Conservation (phyloP, 2,797 vertebrate species). For the Sebastes taczanowskii region DNA sequence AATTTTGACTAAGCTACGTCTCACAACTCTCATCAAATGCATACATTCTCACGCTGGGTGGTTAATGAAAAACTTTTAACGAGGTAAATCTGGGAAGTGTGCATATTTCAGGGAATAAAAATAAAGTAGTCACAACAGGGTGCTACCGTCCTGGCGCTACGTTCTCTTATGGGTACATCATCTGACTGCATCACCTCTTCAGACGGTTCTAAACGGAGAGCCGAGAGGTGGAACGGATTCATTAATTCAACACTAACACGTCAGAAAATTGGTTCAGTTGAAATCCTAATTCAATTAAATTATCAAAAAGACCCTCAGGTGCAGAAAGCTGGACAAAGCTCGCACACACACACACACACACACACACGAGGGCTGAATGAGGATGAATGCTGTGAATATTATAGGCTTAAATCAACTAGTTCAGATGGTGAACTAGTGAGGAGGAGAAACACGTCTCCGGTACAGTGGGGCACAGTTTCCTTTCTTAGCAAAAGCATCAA, state of each 20-base stretch:
- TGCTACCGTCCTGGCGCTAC: background rate
- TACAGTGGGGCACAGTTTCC: background rate
- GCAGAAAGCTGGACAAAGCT: background rate
- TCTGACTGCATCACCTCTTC: background rate
- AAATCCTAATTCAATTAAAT: conserved; percentile 2
- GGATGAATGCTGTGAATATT: background rate
- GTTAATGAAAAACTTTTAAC: background rate
- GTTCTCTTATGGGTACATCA: background rate
- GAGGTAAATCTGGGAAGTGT: background rate
- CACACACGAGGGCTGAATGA: background rate
- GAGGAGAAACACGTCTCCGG: background rate
- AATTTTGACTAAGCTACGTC: background rate
- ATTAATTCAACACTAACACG: background rate
- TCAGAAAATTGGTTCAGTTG: background rate
- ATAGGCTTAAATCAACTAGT: background rate
- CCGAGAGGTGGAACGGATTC: background rate
- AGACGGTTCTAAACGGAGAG: background rate
- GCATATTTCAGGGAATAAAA: no score
- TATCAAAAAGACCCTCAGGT: background rate
- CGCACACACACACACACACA: background rate
- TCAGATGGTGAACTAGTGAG: background rate
- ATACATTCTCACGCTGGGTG: background rate
- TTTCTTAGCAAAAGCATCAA: conserved; percentile 11
- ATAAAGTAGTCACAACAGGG: background rate
- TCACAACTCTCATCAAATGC: background rate